Evolutionary conservation across 2,888 invertebrate species (phyloP).

Genomic region (Trichopria drosophilae): DNA sequence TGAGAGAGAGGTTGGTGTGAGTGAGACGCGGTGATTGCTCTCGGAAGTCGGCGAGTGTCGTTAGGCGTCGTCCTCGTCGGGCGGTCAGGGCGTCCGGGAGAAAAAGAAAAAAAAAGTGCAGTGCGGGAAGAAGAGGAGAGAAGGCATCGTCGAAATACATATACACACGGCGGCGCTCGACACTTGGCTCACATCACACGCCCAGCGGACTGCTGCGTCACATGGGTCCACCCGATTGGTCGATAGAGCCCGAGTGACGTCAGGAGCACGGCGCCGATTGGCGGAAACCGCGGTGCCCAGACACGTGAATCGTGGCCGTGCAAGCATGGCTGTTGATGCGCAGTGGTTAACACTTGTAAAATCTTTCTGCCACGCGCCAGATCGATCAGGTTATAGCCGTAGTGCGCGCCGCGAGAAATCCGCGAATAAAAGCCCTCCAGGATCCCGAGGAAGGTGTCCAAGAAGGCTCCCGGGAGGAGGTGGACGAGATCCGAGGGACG

Average conservation of each 20-base stretch:
- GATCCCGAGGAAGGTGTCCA: too few species aligned
- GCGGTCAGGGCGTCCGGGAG: too few species aligned
- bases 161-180: conserved; percentile 25
- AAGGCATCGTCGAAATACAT: conserved; percentile 12
- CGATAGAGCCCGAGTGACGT: conserved; percentile 60
- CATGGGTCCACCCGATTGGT: conserved; percentile 60
- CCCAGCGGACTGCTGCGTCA: conserved; percentile 58
- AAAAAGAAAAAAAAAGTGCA: conserved; percentile 30
- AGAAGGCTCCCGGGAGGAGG: neutral
- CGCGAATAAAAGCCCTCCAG: too few species aligned
- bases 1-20: neutral
- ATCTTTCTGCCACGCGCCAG: conserved; percentile 57
- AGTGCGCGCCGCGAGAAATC: too few species aligned
- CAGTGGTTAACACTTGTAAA: conserved; percentile 58
- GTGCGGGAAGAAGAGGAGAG: conserved; percentile 19
- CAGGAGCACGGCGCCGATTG: conserved; percentile 53
- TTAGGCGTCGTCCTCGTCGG: too few species aligned
- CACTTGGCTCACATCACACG: conserved; percentile 44
- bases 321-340: conserved; percentile 60
- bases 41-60: conserved; percentile 1
- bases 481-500: too few species aligned
- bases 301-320: conserved; percentile 60
- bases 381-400: conserved; percentile 55
- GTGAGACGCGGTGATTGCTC: neutral
- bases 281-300: conserved; percentile 53